Conservation (phyloP, 2,888 invertebrate genomes). For the Trissolcus japonicus region DNA sequence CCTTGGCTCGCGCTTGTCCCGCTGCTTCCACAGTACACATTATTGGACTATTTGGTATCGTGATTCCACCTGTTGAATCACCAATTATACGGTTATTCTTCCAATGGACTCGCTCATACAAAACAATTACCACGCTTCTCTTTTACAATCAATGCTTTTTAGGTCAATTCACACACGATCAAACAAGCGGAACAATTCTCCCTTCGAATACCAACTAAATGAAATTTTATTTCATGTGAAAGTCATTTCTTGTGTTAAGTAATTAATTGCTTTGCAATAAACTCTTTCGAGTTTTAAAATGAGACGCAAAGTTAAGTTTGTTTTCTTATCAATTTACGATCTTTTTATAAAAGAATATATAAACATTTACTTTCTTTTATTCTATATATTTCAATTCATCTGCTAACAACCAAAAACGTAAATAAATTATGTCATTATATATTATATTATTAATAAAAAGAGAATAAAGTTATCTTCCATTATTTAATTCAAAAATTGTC, state of each 20-base stretch:
- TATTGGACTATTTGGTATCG: slow-evolving; percentile 77
- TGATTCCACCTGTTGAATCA: slow-evolving; percentile 69
- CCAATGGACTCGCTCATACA: slow-evolving; percentile 9
- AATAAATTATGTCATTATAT: too few species aligned
- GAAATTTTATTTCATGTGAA: slow-evolving; percentile 25
- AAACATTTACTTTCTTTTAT: neutral
- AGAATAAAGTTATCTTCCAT: too few species aligned
- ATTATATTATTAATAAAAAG: too few species aligned
- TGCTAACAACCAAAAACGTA: too few species aligned
- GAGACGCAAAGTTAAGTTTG: neutral
- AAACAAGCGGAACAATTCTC: slow-evolving; percentile 36
- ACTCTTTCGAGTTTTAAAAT: neutral
- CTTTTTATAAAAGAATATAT: neutral
- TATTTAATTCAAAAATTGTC: too few species aligned
- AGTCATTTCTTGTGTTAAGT: slow-evolving; percentile 10
- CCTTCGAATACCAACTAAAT: slow-evolving; percentile 6
- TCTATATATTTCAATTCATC: neutral
- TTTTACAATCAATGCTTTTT: slow-evolving; percentile 23
- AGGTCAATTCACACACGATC: slow-evolving; percentile 38
- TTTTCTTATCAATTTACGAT: too few species aligned
- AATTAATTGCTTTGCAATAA: too few species aligned
- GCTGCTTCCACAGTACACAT: slow-evolving; percentile 79
- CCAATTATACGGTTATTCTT: slow-evolving; percentile 17
- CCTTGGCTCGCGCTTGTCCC: slow-evolving; percentile 79
- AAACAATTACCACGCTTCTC: slow-evolving; percentile 10